Evolutionary conservation across 2,797 vertebrate genomes (phyloP).

Genomic region (Aselliscus stoliczkanus): DNA sequence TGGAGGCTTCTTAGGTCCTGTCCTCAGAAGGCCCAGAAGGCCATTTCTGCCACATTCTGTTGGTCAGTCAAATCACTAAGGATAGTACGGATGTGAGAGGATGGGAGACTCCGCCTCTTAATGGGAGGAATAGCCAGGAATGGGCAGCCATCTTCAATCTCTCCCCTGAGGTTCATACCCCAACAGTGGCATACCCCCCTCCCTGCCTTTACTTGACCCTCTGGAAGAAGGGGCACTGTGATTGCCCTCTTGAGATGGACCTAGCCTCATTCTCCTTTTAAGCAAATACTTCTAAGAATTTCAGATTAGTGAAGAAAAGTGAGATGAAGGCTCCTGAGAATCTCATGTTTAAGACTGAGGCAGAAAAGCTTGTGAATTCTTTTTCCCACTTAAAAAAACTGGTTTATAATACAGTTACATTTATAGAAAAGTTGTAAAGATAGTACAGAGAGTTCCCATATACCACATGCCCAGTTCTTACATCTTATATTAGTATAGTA

Average conservation of each 20-base stretch:
- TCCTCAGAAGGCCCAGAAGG: neutral
- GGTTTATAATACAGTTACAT: neutral
- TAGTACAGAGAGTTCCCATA: neutral
- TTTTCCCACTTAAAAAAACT: neutral
- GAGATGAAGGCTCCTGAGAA: neutral
- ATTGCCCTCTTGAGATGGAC: neutral
- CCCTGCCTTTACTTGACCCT: neutral
- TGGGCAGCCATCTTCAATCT: neutral
- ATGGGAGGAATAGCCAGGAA: neutral
- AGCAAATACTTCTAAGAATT: neutral
- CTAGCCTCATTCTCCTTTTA: neutral
- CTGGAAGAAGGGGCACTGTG: neutral
- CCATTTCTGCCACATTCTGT: neutral
- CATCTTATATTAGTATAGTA: neutral
- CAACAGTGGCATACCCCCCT: neutral
- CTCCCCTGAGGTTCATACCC: fast-evolving
- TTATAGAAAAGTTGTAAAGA: neutral
- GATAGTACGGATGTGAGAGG: neutral
- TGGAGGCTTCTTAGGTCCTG: neutral
- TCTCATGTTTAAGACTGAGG: neutral
- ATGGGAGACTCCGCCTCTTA: neutral
- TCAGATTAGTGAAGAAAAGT: neutral
- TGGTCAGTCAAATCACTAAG: neutral
- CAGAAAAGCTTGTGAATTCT: neutral
- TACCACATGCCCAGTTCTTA: neutral